Evolutionary conservation across 23 tunicate genomes (phyloP).

Genomic region (Corella eumyota): DNA sequence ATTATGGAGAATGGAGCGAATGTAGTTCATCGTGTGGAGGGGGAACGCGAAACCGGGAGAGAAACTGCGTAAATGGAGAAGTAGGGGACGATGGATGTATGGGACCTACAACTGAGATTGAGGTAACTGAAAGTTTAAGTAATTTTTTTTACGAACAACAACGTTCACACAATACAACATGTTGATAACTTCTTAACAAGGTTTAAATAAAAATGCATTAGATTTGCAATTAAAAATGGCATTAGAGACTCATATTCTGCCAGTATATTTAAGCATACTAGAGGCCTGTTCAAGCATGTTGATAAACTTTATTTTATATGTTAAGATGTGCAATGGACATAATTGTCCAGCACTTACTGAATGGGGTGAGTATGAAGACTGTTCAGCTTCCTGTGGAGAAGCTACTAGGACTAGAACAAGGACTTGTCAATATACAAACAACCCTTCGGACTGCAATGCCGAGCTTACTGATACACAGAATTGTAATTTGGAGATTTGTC

Average conservation of each 20-base stretch:
- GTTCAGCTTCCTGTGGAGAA: slow-evolving; percentile 24
- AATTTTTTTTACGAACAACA: no score
- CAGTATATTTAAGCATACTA: no score
- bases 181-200: no score
- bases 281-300: no score
- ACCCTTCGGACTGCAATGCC: slow-evolving; percentile 1
- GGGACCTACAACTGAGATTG: background rate
- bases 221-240: no score
- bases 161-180: no score
- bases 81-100: slow-evolving; percentile 9
- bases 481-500: no score
- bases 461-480: background rate
- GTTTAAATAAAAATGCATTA: no score
- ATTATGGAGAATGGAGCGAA: background rate
- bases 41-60: slow-evolving; percentile 6
- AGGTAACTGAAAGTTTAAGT: no score
- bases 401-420: slow-evolving; percentile 22
- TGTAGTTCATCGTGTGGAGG: slow-evolving; percentile 18
- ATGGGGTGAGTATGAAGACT: slow-evolving; percentile 9
- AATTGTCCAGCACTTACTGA: slow-evolving; percentile 4
- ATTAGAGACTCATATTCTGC: no score
- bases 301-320: no score
- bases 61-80: slow-evolving; percentile 9
- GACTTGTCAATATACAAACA: slow-evolving; percentile 5
- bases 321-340: slow-evolving; percentile 1